Conservation (phyloP, 2,113 vertebrate species). For the Clarias magur region DNA sequence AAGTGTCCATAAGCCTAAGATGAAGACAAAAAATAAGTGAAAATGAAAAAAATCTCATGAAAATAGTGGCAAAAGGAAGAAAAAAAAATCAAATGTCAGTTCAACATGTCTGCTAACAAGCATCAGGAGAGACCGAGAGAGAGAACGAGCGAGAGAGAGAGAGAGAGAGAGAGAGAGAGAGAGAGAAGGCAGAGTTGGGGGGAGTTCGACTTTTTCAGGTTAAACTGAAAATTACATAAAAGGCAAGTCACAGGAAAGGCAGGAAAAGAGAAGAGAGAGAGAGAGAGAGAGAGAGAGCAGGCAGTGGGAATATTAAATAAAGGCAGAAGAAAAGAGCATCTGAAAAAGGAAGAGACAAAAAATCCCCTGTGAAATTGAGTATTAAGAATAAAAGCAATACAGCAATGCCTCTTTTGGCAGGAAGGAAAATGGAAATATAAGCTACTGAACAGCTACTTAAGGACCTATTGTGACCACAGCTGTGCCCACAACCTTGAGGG, state of each 20-base stretch:
- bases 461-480: neutral
- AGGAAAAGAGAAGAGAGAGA: constrained; percentile 10
- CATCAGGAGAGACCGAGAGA: constrained; percentile 7
- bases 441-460: neutral
- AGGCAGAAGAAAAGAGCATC: constrained; percentile 4
- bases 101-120: constrained; percentile 35
- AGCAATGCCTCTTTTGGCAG: neutral
- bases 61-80: neutral
- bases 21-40: neutral
- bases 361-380: constrained; percentile 20
- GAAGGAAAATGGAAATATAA: neutral
- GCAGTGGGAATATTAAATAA: constrained; percentile 20
- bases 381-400: constrained; percentile 20
- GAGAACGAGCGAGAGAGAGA: constrained; percentile 6
- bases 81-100: neutral
- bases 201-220: constrained; percentile 32
- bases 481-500: neutral
- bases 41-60: neutral
- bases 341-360: neutral
- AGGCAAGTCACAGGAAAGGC: constrained; percentile 33
- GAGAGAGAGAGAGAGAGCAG: constrained; percentile 1
- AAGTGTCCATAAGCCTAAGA: neutral
- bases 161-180: constrained; percentile 2
- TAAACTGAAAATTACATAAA: constrained; percentile 40
- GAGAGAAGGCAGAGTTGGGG: neutral